phyloP scores from a whole-genome alignment of 23 tunicate genomes.

The Styela clava region DNA sequence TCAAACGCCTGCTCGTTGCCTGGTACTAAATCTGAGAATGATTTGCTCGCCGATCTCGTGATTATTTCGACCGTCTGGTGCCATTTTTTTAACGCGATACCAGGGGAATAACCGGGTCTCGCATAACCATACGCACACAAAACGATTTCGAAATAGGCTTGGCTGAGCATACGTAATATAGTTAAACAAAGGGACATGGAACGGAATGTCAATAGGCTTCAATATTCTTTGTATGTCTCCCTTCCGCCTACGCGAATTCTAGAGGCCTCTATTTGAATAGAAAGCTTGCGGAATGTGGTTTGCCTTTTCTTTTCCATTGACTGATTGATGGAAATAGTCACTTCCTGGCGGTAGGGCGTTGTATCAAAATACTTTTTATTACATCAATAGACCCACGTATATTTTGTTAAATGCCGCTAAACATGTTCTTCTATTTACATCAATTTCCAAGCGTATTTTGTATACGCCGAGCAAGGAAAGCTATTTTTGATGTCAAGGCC shows the following conservation, averaged over 20 bases:
- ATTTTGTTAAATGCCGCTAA: neutral
- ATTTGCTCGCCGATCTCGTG: neutral
- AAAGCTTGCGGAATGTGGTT: neutral
- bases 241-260: neutral
- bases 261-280: neutral
- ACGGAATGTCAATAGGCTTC: neutral
- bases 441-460: no score
- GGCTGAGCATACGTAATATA: neutral
- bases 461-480: no score
- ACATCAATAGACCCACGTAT: neutral
- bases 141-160: neutral
- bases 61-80: neutral
- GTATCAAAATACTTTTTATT: no score
- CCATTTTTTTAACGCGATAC: neutral
- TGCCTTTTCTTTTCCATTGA: neutral
- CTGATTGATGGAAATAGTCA: neutral
- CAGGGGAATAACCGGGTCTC: neutral
- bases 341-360: no score
- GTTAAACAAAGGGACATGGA: neutral
- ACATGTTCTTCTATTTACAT: no score
- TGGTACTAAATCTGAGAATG: neutral
- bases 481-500: no score
- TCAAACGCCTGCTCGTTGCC: neutral
- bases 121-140: neutral
- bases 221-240: neutral